Percentiles rank a stretch among this genome's conserved stretches.
Conservation (phyloP, 2,113 vertebrate species). For the Malurus alboscapulatus region DNA sequence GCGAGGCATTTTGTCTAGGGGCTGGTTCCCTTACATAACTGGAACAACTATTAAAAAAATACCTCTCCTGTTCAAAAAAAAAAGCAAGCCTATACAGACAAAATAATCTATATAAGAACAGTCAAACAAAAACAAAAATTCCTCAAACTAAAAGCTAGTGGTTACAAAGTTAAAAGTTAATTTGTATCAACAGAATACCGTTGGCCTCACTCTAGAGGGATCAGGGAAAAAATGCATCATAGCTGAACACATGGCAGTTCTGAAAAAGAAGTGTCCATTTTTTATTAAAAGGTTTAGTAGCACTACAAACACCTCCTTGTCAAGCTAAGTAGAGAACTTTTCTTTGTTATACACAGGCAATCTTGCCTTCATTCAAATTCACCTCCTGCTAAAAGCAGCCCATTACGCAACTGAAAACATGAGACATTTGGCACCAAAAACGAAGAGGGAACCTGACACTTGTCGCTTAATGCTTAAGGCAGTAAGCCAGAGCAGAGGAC, state of each 20-base stretch:
- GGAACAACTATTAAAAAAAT: not conserved
- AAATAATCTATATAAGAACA: not conserved
- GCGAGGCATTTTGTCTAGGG: not conserved
- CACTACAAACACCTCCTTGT: not conserved
- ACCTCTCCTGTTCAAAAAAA: not conserved
- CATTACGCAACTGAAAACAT: not conserved
- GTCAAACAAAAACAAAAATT: not conserved
- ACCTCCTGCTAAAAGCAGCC: not conserved
- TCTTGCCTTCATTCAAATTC: constrained; percentile 5
- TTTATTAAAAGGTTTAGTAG: not conserved
- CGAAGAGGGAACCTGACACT: constrained; percentile 6
- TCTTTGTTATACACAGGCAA: not conserved
- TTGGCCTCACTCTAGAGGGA: not conserved
- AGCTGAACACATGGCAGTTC: not conserved
- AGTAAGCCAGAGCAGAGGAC: not conserved
- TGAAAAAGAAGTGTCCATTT: not conserved
- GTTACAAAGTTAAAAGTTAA: not conserved
- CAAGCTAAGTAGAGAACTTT: not conserved
- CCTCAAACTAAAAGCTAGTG: not conserved
- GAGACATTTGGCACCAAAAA: not conserved
- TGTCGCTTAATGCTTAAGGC: not conserved
- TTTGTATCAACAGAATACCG: not conserved
- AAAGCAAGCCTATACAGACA: not conserved
- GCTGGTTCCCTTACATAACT: not conserved
- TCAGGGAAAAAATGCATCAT: not conserved